Evolutionary conservation across 2,888 invertebrate species (phyloP).

Genomic region (Acrobasis suavella): DNA sequence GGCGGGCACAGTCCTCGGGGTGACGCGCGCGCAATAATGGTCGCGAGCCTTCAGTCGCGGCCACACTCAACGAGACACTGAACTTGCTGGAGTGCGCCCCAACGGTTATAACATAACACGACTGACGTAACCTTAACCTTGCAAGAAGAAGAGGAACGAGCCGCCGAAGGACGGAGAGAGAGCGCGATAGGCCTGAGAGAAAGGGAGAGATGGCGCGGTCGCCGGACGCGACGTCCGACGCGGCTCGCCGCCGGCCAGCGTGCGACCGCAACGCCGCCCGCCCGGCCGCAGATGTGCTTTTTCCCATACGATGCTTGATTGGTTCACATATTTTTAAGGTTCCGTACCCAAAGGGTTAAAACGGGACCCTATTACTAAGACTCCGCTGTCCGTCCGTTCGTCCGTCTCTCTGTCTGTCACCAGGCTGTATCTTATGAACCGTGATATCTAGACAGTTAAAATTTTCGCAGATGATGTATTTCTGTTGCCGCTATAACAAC

Average conservation of each 20-base stretch:
- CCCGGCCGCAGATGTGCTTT: slow-evolving; percentile 35
- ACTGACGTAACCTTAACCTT: slow-evolving; percentile 83
- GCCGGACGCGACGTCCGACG: slow-evolving; percentile 37
- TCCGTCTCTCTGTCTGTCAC: no score
- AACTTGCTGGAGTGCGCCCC: slow-evolving; percentile 80
- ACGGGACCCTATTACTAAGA: no score
- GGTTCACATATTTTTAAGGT: slow-evolving; percentile 29
- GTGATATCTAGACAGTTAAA: no score
- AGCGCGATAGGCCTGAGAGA: slow-evolving; percentile 76
- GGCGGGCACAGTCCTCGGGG: slow-evolving; percentile 71
- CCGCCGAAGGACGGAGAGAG: slow-evolving; percentile 81
- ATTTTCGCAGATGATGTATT: no score
- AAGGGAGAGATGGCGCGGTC: slow-evolving; percentile 71
- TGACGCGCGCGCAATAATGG: slow-evolving; percentile 63
- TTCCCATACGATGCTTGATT: slow-evolving; percentile 37
- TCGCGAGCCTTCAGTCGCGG: slow-evolving; percentile 76
- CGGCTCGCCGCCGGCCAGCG: slow-evolving; percentile 32
- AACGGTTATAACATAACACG: slow-evolving; percentile 83
- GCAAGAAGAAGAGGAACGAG: slow-evolving; percentile 82
- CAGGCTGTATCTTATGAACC: no score
- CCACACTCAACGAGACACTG: slow-evolving; percentile 82
- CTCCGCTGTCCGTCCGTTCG: no score
- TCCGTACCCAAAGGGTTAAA: no score
- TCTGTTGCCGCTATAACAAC: no score
- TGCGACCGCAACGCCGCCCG: slow-evolving; percentile 33